Evolutionary conservation across 2,113 vertebrate species (phyloP).

Genomic region (Triplophysa tibetana): DNA sequence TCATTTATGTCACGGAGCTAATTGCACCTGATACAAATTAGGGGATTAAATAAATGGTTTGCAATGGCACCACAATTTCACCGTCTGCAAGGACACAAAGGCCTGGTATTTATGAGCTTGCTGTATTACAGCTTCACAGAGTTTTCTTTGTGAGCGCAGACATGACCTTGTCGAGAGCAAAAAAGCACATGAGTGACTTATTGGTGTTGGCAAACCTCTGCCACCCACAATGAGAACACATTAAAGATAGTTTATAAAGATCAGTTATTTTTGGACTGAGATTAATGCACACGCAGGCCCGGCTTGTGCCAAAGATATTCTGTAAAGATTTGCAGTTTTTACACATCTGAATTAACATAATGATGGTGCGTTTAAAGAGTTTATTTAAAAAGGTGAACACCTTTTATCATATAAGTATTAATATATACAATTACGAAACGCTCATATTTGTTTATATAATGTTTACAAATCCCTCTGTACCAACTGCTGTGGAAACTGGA

Average conservation of each 20-base stretch:
- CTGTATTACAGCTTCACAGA: slow-evolving; percentile 1
- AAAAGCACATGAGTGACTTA: background rate
- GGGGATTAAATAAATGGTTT: slow-evolving; percentile 52
- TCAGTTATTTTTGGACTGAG: background rate
- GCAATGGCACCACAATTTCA: slow-evolving; percentile 31
- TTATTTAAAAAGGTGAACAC: no score
- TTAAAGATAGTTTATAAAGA: slow-evolving; percentile 12
- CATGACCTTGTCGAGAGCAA: slow-evolving; percentile 26
- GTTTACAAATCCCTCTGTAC: slow-evolving; percentile 2
- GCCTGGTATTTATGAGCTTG: slow-evolving; percentile 1
- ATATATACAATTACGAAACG: no score
- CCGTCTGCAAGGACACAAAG: slow-evolving; percentile 20
- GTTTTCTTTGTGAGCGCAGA: slow-evolving; percentile 37
- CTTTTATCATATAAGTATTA: no score
- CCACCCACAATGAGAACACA: slow-evolving; percentile 32
- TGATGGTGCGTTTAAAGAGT: no score
- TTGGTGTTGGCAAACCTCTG: slow-evolving; percentile 15
- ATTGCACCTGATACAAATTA: slow-evolving; percentile 49
- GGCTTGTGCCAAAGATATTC: background rate
- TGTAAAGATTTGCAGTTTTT: background rate
- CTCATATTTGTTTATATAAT: background rate
- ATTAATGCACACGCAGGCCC: background rate
- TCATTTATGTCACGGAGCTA: slow-evolving; percentile 34
- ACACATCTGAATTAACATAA: no score
- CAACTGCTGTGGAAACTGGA: slow-evolving; percentile 20